Evolutionary conservation across 2,797 vertebrate genomes (phyloP).

Genomic region (Falco cherrug): DNA sequence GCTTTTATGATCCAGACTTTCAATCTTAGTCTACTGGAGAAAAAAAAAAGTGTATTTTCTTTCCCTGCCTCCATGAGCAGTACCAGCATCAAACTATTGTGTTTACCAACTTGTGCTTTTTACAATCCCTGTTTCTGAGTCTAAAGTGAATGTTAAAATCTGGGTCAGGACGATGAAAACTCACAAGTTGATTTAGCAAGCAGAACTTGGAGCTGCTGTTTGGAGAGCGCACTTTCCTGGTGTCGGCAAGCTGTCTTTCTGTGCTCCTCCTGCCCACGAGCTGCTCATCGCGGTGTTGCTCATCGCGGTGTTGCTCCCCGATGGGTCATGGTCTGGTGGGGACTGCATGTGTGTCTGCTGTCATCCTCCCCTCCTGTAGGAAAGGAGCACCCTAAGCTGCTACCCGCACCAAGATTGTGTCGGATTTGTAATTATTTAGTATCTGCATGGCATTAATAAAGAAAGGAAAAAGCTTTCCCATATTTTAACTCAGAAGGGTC

Average conservation of each 20-base stretch:
- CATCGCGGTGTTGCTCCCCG: not conserved
- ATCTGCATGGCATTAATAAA: not conserved
- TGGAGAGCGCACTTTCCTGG: not conserved
- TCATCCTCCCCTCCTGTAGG: not conserved
- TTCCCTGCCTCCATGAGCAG: not conserved
- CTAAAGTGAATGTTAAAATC: not conserved
- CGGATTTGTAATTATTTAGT: not conserved
- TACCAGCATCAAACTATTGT: constrained; percentile 23
- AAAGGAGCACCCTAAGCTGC: not conserved
- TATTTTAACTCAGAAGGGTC: not conserved
- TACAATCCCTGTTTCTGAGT: constrained; percentile 33
- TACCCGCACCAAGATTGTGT: not conserved
- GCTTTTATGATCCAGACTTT: not conserved
- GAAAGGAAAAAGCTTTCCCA: not conserved
- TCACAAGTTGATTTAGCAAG: not conserved
- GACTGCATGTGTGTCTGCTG: not conserved
- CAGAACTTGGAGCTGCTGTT: not conserved
- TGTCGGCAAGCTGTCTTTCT: not conserved
- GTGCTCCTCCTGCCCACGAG: not conserved
- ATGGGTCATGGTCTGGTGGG: too few species aligned
- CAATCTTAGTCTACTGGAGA: not conserved
- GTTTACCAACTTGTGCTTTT: constrained; percentile 26
- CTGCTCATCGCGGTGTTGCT: not conserved
- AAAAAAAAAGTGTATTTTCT: not conserved
- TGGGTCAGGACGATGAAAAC: not conserved